phyloP scores from a whole-genome alignment of 1,140 invertebrate species.

The Musca domestica region DNA sequence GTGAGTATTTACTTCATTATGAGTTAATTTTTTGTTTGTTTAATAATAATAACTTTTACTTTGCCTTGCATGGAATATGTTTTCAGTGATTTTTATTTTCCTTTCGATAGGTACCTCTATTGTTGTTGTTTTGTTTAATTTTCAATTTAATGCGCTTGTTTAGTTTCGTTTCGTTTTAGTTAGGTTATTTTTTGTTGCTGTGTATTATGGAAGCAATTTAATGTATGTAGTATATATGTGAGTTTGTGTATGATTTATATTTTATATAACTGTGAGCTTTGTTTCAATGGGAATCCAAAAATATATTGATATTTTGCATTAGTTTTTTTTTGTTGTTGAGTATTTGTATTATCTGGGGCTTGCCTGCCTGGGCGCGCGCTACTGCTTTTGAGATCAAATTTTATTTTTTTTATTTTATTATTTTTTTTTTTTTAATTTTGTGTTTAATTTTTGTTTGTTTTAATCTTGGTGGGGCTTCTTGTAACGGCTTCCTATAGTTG shows the following conservation, averaged over 20 bases:
- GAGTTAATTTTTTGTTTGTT: no score
- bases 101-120: no score
- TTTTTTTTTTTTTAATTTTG: not conserved
- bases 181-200: not conserved
- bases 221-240: no score
- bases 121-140: not conserved
- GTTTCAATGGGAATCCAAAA: not conserved
- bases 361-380: no score
- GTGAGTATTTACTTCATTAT: no score
- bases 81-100: no score
- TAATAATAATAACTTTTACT: no score
- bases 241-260: not conserved
- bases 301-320: conserved; percentile 16
- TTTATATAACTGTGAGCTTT: not conserved
- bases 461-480: conserved; percentile 13
- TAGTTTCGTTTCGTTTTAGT: not conserved
- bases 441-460: not conserved
- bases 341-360: no score
- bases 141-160: not conserved
- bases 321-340: no score
- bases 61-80: no score
- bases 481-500: not conserved
- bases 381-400: conserved; percentile 14
- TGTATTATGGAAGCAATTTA: not conserved
- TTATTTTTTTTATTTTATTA: not conserved